Evolutionary conservation across 2,888 invertebrate species (phyloP), one percentile per base, ranked within the genome.

Genomic region (Parnassius glacialis): DNA sequence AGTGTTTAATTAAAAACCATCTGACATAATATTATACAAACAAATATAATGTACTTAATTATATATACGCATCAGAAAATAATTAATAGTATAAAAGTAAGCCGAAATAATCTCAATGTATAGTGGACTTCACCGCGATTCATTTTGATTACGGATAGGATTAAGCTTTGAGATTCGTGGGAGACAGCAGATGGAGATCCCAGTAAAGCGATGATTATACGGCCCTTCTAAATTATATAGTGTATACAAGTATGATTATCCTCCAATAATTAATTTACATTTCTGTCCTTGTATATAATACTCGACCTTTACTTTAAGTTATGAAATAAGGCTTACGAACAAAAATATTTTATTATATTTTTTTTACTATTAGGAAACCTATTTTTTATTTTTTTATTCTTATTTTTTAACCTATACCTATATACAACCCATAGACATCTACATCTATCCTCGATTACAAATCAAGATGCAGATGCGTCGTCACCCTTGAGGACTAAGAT

Each of bases 111-210:
- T 57, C 62, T 45, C 53, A 56, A 48, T 56, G 65, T 61, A 59
- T 59, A 62, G 16, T 55, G 72, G 72, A 77, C 72, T 74, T 70
- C 69, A 67, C 71, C 68, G 79, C 80, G 87, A 83, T 84, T 85
- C 80, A 76, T 85, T 87, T 83, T 85, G 86, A 88, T 87, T 87
- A 85, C 81, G 75, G 68, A 71, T 65, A 67, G 83, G 86, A 86
- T 88, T 86, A 85, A 69, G 70, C 64, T 66, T 67, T 85, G 83
- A 88, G 85, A 72, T 64, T 68, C 72, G 72, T 73, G 74, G 68
- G 73, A 74, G 64, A 66, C 61, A 65, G 65, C 72, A 74, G 69
- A 74, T 68, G 73, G 73, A 70, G 66, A 68, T 74, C 71, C 74
- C 72, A 71, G 70, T 71, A 78, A 78, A 78, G 78, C 75, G 70